Evolutionary conservation across 1,140 invertebrate species (phyloP).

Genomic region (Tetramorium parvispinum): DNA sequence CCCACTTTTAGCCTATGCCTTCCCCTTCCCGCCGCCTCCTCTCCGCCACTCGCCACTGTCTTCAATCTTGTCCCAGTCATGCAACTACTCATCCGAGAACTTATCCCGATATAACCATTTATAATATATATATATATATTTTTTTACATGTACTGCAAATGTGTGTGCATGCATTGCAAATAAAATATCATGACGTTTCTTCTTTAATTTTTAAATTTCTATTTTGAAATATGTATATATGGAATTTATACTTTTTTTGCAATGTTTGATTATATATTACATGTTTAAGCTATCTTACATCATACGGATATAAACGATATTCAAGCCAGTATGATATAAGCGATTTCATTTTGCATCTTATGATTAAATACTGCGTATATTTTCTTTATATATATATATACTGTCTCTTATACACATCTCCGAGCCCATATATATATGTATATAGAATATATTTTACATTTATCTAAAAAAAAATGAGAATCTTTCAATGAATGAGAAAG

Average conservation of each 20-base stretch:
- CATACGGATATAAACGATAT: constrained; percentile 56
- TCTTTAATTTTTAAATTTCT: constrained; percentile 42
- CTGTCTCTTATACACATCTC: too few relatives aligned
- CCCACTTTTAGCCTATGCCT: neutral
- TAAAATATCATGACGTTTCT: constrained; percentile 60
- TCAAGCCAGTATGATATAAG: constrained; percentile 65
- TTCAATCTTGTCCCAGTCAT: constrained; percentile 60
- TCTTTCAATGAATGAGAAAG: constrained; percentile 38
- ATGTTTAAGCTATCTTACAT: constrained; percentile 36
- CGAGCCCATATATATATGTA: neutral
- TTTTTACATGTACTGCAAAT: constrained; percentile 75
- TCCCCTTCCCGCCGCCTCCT: neutral
- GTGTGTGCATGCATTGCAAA: constrained; percentile 76
- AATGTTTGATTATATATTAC: constrained; percentile 21
- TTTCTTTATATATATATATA: neutral
- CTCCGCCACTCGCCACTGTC: constrained; percentile 21
- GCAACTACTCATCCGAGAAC: constrained; percentile 55
- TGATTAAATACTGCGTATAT: constrained; percentile 14
- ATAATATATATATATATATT: constrained; percentile 46
- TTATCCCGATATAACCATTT: constrained; percentile 36
- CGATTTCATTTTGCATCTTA: constrained; percentile 47
- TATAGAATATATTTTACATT: neutral
- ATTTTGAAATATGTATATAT: constrained; percentile 42
- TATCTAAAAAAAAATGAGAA: constrained; percentile 22
- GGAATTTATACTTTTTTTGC: constrained; percentile 45